Evolutionary conservation across 2,113 vertebrate species (phyloP).

Genomic region (Lasiurus borealis): DNA sequence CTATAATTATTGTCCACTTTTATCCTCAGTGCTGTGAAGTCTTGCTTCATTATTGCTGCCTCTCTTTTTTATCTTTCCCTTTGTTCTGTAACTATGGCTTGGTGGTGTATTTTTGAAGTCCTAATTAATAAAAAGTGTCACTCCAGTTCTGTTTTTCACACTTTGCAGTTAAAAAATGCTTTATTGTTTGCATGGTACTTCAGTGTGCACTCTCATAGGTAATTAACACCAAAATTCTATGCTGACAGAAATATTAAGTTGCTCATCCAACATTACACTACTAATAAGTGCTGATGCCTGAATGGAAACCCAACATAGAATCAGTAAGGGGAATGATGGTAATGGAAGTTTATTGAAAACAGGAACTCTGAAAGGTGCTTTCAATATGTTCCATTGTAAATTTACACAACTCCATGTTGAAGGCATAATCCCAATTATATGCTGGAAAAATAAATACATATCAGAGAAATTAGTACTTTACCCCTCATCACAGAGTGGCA

Average conservation of each 20-base stretch:
- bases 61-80: background rate
- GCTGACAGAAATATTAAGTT: background rate
- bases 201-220: background rate
- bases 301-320: background rate
- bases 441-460: background rate
- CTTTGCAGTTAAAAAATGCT: background rate
- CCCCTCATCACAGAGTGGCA: background rate
- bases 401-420: background rate
- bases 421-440: background rate
- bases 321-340: background rate
- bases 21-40: background rate
- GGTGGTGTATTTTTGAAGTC: background rate
- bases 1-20: background rate
- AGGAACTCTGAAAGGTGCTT: background rate
- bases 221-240: background rate
- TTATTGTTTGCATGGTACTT: background rate
- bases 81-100: background rate
- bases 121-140: background rate
- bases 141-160: background rate
- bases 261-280: background rate
- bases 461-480: background rate
- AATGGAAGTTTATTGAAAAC: background rate
- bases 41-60: accelerated
- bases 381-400: background rate
- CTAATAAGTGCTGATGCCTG: background rate